Base-by-base conservation (phyloP, 1,140 invertebrate genomes). In the Steinernema khuongi region DNA sequence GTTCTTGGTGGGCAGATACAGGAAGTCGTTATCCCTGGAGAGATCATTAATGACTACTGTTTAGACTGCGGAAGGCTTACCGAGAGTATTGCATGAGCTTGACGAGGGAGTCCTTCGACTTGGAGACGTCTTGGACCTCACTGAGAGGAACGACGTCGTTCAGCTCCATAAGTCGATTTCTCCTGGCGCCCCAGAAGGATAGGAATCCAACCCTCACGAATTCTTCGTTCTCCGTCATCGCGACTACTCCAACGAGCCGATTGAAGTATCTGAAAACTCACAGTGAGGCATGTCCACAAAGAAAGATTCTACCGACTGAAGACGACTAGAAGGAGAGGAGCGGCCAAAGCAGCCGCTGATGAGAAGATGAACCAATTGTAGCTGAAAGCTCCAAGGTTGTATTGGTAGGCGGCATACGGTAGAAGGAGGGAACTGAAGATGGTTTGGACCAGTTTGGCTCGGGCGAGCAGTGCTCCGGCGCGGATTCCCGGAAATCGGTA, bases 401-500 rank as follows among this genome's bases (percentile, higher is more conserved):
- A 68, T 30, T 72, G 60, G 28, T 72, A 72, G 4, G 22, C 18
- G 1, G 71, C 30, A 26, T 72, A 72, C 29, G 71, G 71, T 28
- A 72, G 44, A 14, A 67, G 66, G 1, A 32, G 14, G 2, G 66
- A 18, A 32, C 71, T 72, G 44, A 32, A 44, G 19, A 72, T 14
- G n/a, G 71, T 72, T 30, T 72, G 71, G n/a, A 72, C 28, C 19
- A 72, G 32, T 29, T 72, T 72, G 1, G 71, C 71, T 29, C 71
- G 50, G 18, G 71, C 71, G 17, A 72, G 44, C 26, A 72, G 44
- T 19, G 44, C 43, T 67, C 71, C 44, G 26, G 11, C 44, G 22
- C 71, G 71, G 28, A 72, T 72, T 72, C 71, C 71, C 14, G 50
- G 66, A 32, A 67, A 72, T 22, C 71, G 1, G 32, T 72, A 72